A percentile compares a stretch with the other conserved stretches of the same genome.
Evolutionary conservation across 1,140 invertebrate species (phyloP).

Genomic region (Kradibia gibbosae): DNA sequence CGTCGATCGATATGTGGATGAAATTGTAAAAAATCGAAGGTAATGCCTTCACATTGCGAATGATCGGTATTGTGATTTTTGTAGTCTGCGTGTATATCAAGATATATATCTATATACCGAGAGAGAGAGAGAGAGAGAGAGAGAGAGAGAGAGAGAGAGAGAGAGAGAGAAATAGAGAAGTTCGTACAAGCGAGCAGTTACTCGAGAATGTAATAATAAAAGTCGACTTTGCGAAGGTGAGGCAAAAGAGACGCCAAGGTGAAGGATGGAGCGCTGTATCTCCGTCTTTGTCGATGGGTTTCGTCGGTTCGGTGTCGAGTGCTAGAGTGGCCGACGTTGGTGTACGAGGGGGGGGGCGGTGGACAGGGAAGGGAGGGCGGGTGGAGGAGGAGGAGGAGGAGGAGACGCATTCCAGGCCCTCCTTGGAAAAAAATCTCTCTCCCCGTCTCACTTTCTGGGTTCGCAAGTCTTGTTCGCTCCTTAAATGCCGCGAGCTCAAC

Average conservation of each 20-base stretch:
- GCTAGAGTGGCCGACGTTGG: no score
- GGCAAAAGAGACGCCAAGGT: neutral
- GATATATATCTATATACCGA: no score
- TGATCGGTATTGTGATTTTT: no score
- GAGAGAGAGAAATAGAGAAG: neutral
- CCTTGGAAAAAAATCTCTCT: slow-evolving; percentile 31
- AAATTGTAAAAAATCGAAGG: no score
- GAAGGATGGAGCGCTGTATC: slow-evolving; percentile 2
- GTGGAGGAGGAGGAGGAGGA: no score
- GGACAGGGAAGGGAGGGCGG: no score
- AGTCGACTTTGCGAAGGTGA: neutral
- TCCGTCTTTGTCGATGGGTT: neutral
- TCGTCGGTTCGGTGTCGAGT: neutral
- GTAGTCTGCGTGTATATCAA: no score
- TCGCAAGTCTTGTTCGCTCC: neutral
- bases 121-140: no score
- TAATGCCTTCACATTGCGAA: no score
- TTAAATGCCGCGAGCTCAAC: slow-evolving; percentile 1
- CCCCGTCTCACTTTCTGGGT: neutral
- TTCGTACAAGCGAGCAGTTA: neutral
- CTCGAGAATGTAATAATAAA: neutral
- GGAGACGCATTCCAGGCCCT: slow-evolving; percentile 26
- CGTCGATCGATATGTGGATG: no score
- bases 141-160: no score
- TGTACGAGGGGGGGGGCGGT: no score